Evolutionary conservation across 2,888 invertebrate species (phyloP), one percentile per base, ranked within the genome.

Genomic region (Aleiodes alternator): DNA sequence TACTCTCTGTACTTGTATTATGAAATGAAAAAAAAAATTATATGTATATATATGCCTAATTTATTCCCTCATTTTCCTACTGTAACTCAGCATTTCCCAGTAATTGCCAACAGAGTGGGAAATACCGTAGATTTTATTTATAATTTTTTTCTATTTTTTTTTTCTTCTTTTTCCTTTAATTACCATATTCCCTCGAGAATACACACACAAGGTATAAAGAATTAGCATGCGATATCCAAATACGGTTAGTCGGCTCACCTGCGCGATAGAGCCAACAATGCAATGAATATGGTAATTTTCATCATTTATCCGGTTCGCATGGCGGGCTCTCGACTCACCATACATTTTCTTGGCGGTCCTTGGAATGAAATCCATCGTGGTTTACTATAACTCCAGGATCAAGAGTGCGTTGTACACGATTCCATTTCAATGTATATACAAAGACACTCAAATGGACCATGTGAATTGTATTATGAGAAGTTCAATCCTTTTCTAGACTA

Each of bases 211-310:
- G 43, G 48, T 59, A 66, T 72, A 53, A 50, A 76, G 69, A 31
- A 78, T 78, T 78, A 78, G 76, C 78, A 78, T 78, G 75, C 57
- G 79, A 77, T 80, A 79, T 78, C 87, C 86, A 86, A 87, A 87
- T 86, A 87, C 81, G 87, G 87, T 73, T 75, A 76, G 61, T 59
- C 79, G 66, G 79, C 80, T 85, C 84, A 83, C 82, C 82, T 82
- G 83, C 80, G 79, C 51, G 59, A 61, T 34, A 78, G 81, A 79
- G 71, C 75, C 80, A 79, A 83, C 80, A 85, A 84, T 84, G 82
- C 87, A 85, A 87, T 87, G 85, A 85, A 87, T 88, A 88, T 88
- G 87, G 84, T 86, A 84, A 88, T 88, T 86, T 80, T 79, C 84
- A 83, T 87, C 86, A 84, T 85, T 85, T 86, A 85, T 86, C 84